phyloP scores from a whole-genome alignment of 2,113 vertebrate genomes.

The Zosterops japonicus region DNA sequence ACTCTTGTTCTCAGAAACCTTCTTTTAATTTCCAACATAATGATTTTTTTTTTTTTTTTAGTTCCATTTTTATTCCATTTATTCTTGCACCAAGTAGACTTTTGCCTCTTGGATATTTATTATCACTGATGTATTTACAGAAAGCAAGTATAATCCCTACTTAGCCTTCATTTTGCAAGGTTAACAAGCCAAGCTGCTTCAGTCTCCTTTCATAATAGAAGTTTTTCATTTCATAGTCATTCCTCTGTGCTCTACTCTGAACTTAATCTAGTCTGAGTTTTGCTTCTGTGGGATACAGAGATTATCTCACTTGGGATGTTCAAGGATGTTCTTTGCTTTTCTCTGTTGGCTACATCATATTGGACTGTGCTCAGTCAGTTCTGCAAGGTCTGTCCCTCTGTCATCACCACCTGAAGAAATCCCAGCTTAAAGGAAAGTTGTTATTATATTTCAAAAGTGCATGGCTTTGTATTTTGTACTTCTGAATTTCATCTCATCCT shows the following conservation, averaged over 20 bases:
- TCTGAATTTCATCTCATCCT: not conserved
- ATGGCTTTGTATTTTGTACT: not conserved
- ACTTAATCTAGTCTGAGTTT: not conserved
- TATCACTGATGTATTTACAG: not conserved
- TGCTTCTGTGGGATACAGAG: not conserved
- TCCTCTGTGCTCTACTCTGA: not conserved
- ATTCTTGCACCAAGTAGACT: not conserved
- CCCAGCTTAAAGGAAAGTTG: not conserved
- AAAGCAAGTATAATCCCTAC: not conserved
- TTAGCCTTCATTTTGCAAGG: slow-evolving; percentile 1
- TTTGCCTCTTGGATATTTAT: not conserved
- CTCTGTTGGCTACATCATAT: not conserved
- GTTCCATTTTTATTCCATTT: not conserved
- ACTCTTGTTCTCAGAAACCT: not conserved
- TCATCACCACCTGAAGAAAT: not conserved
- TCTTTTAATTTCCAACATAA: not conserved
- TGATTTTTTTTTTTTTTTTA: not conserved
- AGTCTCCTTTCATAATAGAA: not conserved
- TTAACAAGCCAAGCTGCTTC: not conserved
- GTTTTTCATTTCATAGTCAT: not conserved
- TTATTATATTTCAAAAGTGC: not conserved
- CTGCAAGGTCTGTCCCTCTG: not conserved
- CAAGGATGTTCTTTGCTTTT: not conserved
- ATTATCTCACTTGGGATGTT: not conserved
- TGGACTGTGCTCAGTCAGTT: not conserved